phyloP scores from a whole-genome alignment of 92 coral and sea anemone species.

The Phenganax marumi region DNA sequence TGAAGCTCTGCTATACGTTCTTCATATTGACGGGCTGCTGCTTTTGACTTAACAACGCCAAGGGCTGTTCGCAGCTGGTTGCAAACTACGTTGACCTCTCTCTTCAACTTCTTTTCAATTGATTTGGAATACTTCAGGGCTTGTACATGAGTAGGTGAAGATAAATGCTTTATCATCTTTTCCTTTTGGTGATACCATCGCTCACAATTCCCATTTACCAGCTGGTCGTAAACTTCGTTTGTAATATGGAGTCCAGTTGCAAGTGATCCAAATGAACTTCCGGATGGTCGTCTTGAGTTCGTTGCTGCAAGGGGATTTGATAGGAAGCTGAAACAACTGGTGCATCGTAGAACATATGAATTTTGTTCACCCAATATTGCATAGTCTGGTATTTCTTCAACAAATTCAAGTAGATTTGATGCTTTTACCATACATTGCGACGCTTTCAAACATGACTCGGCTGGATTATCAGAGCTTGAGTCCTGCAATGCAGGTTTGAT shows the following conservation, averaged over 20 bases:
- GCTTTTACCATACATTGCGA: neutral
- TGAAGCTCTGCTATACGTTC: constrained; percentile 18
- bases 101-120: neutral
- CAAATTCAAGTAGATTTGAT: constrained; percentile 25
- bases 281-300: neutral
- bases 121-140: too few species aligned
- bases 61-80: constrained; percentile 22
- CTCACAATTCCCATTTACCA: constrained; percentile 6
- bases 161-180: too few species aligned
- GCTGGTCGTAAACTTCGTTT: neutral
- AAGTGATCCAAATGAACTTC: constrained; percentile 10
- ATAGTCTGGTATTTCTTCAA: constrained; percentile 14
- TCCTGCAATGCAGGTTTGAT: constrained; percentile 16
- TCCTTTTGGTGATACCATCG: constrained; percentile 19
- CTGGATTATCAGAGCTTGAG: neutral
- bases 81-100: constrained; percentile 8
- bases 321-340: constrained; percentile 3
- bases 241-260: constrained; percentile 16
- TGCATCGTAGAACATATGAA: constrained; percentile 15
- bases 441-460: constrained; percentile 2
- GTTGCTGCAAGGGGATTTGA: constrained; percentile 12
- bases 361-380: constrained; percentile 4
- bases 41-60: constrained; percentile 8
- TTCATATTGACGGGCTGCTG: constrained; percentile 22
- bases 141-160: too few species aligned